These are phyloP conservation scores for Cairina moschata DNA, from an alignment of 2,113 vertebrate genomes.

Conservation along the genomic window DNA sequence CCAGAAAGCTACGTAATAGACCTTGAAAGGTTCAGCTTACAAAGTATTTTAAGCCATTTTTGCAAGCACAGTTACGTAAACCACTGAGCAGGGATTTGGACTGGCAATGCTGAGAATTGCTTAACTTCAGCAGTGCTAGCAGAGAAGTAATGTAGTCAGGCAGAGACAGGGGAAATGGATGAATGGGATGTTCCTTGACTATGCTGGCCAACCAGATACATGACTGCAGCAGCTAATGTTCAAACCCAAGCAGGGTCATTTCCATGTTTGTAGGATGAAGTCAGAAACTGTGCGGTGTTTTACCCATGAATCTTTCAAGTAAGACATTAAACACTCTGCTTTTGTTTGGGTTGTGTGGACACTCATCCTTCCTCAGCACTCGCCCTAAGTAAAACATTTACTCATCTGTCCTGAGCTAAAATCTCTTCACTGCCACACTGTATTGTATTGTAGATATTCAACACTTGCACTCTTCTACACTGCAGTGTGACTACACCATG, in stretches of 20 bases:
- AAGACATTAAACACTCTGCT: neutral
- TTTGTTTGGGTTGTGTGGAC: neutral
- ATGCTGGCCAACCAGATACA: accelerated
- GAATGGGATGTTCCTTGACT: neutral
- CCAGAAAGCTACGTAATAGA: neutral
- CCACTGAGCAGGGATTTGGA: neutral
- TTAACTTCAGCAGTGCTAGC: neutral
- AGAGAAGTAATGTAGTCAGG: neutral
- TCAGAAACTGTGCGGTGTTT: neutral
- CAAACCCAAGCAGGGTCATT: neutral
- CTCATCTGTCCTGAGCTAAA: neutral
- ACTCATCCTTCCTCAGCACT: neutral
- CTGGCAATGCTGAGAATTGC: neutral
- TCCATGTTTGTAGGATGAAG: neutral
- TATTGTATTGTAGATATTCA: neutral
- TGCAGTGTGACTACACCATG: neutral
- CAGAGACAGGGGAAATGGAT: neutral
- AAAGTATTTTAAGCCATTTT: conserved; percentile 36
- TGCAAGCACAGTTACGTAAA: neutral
- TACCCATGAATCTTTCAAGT: neutral
- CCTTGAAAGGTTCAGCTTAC: conserved; percentile 9
- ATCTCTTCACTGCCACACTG: neutral
- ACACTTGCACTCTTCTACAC: neutral
- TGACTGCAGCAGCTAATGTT: neutral
- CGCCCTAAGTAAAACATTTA: neutral